Conservation (phyloP, 2,797 vertebrate genomes). For the Epinephelus malabaricus region DNA sequence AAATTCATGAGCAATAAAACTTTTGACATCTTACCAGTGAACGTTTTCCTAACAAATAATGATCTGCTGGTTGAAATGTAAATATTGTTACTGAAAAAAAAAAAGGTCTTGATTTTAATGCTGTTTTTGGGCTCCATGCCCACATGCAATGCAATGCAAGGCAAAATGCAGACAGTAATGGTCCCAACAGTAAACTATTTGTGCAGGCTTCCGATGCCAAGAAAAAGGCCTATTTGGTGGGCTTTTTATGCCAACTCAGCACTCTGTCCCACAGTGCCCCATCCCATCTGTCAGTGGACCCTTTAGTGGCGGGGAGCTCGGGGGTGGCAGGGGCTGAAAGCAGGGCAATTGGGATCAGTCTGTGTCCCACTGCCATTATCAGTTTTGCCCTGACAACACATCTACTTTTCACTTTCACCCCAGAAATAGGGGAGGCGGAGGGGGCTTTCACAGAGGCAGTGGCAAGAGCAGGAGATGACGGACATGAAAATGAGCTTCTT, state of each 20-base stretch:
- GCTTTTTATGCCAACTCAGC: conserved; percentile 82
- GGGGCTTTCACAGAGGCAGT: conserved; percentile 67
- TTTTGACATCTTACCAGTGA: background rate
- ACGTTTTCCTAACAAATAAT: background rate
- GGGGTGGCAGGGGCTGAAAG: conserved; percentile 82
- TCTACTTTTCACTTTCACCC: conserved; percentile 85
- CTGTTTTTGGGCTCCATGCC: background rate
- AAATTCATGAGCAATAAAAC: conserved; percentile 34
- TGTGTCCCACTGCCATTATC: conserved; percentile 81
- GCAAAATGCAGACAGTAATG: conserved; percentile 19
- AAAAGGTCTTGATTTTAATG: background rate
- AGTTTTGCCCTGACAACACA: conserved; percentile 85
- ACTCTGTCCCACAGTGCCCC: conserved; percentile 73
- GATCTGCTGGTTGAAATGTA: background rate
- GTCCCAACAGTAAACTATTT: conserved; percentile 48
- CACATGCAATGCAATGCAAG: background rate
- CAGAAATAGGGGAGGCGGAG: conserved; percentile 63
- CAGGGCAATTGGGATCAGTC: conserved; percentile 85
- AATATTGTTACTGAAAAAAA: background rate
- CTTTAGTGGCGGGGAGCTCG: conserved; percentile 77
- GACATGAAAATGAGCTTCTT: conserved; percentile 84
- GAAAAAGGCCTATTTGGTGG: conserved; percentile 64
- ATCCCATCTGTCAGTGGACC: conserved; percentile 85
- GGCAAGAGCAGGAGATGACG: conserved; percentile 79
- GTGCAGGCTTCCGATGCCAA: conserved; percentile 51